These are phyloP conservation scores for Brachionus rubens DNA, from an alignment of 1,140 invertebrate species.

Conservation along the genomic window DNA sequence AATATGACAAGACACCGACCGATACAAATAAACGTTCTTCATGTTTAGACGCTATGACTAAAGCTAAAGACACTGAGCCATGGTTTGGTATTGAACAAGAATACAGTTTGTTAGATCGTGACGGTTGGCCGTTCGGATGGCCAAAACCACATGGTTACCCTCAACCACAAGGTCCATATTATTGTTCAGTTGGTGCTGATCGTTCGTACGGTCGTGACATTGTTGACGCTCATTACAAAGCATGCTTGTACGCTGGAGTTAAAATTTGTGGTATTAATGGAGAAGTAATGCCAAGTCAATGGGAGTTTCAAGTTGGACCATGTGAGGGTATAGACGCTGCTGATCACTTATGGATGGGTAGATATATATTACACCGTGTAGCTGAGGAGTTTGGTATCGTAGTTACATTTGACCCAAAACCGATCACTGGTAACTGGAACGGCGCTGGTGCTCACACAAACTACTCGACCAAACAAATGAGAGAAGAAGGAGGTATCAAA, in stretches of 20 bases:
- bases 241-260: slow-evolving; percentile 77
- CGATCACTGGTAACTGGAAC: slow-evolving; percentile 78
- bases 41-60: slow-evolving; percentile 71
- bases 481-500: slow-evolving; percentile 73
- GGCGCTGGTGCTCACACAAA: slow-evolving; percentile 83
- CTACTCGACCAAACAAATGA: slow-evolving; percentile 83
- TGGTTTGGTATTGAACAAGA: slow-evolving; percentile 95
- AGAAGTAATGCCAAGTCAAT: slow-evolving; percentile 83
- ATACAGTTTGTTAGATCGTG: slow-evolving; percentile 83
- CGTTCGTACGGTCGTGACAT: slow-evolving; percentile 78
- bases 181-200: slow-evolving; percentile 89
- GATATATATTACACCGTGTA: slow-evolving; percentile 73
- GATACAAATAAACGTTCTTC: slow-evolving; percentile 72
- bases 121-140: slow-evolving; percentile 87
- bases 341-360: slow-evolving; percentile 84
- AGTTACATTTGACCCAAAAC: slow-evolving; percentile 83
- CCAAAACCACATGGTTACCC: slow-evolving; percentile 82
- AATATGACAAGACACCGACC: slow-evolving; percentile 69
- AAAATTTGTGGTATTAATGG: slow-evolving; percentile 85
- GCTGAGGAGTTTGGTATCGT: slow-evolving; percentile 87
- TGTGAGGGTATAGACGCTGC: slow-evolving; percentile 76
- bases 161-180: slow-evolving; percentile 80
- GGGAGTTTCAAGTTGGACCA: slow-evolving; percentile 66
- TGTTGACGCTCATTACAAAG: slow-evolving; percentile 75
- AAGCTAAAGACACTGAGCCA: slow-evolving; percentile 72